phyloP scores from a whole-genome alignment of 2,888 invertebrate species.

The Drosophila falleni region DNA sequence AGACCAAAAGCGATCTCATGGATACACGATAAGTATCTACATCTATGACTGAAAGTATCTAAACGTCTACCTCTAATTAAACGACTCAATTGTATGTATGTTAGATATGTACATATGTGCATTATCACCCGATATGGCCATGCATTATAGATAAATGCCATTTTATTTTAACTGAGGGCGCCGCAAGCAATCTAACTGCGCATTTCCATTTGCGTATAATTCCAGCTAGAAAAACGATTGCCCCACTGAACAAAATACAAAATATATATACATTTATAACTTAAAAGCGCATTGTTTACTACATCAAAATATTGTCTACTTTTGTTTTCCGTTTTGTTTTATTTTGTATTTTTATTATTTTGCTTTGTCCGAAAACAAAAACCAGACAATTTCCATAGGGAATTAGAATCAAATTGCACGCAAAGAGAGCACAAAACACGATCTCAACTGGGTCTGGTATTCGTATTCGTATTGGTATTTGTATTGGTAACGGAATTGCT shows the following conservation, averaged over 20 bases:
- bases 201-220: constrained; percentile 13
- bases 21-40: constrained; percentile 58
- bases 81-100: constrained; percentile 15
- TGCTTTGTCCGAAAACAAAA: constrained; percentile 14
- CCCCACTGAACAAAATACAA: constrained; percentile 30
- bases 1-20: constrained; percentile 58
- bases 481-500: constrained; percentile 1
- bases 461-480: background rate
- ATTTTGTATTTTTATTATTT: constrained; percentile 14
- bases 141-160: constrained; percentile 58
- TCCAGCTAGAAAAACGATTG: constrained; percentile 11
- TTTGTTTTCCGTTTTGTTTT: constrained; percentile 4
- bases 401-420: constrained; percentile 17
- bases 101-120: constrained; percentile 2
- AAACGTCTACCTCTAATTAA: constrained; percentile 67
- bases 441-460: constrained; percentile 20
- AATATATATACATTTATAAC: constrained; percentile 8
- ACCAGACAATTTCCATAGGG: constrained; percentile 23
- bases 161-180: constrained; percentile 22
- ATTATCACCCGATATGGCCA: constrained; percentile 52
- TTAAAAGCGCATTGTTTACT: constrained; percentile 35
- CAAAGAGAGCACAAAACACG: constrained; percentile 25
- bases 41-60: constrained; percentile 30
- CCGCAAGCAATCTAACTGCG: constrained; percentile 22
- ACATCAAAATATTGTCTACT: constrained; percentile 11